A percentile compares a stretch with the other conserved stretches of the same genome.
These are phyloP conservation scores for Coremacera marginata DNA, from an alignment of 2,888 invertebrate genomes.

Conservation along the genomic window DNA sequence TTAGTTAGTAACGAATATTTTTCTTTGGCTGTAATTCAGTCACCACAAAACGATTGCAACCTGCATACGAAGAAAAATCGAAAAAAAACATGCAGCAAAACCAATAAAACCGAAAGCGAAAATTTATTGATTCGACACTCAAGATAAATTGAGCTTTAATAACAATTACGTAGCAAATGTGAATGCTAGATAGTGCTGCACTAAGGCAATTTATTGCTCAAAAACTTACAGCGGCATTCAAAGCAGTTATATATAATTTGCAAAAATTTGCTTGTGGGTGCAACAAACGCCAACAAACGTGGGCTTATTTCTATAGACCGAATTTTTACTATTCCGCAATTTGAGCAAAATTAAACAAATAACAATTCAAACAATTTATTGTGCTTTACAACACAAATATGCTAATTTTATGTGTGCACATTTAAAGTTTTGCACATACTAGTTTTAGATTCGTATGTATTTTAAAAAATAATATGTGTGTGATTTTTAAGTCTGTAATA, in stretches of 20 bases:
- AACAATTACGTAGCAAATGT: background rate
- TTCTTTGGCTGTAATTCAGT: background rate
- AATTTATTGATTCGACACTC: slow-evolving; percentile 28
- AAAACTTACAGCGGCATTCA: too few species aligned
- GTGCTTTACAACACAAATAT: too few species aligned
- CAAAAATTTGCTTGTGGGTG: slow-evolving; percentile 18
- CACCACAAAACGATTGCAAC: too few species aligned
- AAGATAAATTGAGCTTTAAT: slow-evolving; percentile 18
- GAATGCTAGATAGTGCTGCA: slow-evolving; percentile 14
- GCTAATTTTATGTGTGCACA: too few species aligned
- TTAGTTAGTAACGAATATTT: too few species aligned
- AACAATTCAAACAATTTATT: too few species aligned
- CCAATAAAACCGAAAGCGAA: slow-evolving; percentile 10
- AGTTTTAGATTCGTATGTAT: too few species aligned
- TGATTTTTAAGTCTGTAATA: too few species aligned
- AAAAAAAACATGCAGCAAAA: background rate
- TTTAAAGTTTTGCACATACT: too few species aligned
- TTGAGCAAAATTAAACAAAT: too few species aligned
- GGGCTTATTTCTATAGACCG: background rate
- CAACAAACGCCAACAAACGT: background rate
- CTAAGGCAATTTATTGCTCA: background rate
- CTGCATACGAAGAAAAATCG: background rate
- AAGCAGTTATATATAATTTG: background rate
- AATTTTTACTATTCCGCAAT: too few species aligned
- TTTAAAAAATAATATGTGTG: too few species aligned